A percentile compares a stretch with the other conserved stretches of the same genome.
Evolutionary conservation across 2,888 invertebrate species (phyloP).

Genomic region (Epicampocera succincta): DNA sequence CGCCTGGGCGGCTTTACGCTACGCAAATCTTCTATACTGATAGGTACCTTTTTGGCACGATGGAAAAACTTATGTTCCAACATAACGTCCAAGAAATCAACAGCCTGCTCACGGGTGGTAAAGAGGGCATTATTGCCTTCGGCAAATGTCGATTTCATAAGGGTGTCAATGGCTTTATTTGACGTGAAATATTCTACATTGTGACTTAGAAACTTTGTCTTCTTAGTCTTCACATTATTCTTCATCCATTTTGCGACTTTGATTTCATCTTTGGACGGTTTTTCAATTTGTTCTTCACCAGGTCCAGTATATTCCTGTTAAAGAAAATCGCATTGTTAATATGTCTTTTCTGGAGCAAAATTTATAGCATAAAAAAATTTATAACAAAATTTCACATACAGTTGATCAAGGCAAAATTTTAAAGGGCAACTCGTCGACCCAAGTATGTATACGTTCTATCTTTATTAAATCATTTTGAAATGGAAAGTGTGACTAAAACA

Average conservation of each 20-base stretch:
- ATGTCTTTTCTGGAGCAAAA: too few relatives aligned
- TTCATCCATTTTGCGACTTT: constrained; percentile 96
- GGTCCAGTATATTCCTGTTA: constrained; percentile 81
- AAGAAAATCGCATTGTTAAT: not conserved
- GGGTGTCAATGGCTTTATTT: constrained; percentile 93
- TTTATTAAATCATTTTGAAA: too few relatives aligned
- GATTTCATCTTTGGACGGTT: constrained; percentile 95
- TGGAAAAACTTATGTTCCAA: constrained; percentile 97
- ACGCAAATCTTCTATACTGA: constrained; percentile 76
- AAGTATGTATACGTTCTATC: too few relatives aligned
- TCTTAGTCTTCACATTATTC: constrained; percentile 95
- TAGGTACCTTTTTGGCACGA: constrained; percentile 93
- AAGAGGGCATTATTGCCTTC: constrained; percentile 89
- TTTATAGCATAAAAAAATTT: too few relatives aligned
- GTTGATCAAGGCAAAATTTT: too few relatives aligned
- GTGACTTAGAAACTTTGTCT: constrained; percentile 97
- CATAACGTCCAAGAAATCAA: constrained; percentile 91
- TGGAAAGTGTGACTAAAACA: too few relatives aligned
- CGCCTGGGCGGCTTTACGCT: constrained; percentile 77
- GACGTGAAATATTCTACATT: constrained; percentile 98
- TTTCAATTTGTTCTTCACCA: constrained; percentile 84
- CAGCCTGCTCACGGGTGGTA: constrained; percentile 89
- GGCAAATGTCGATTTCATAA: constrained; percentile 95
- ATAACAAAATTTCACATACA: too few relatives aligned
- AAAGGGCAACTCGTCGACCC: too few relatives aligned